Evolutionary conservation across 2,113 vertebrate genomes (phyloP).

Genomic region (Pseudorhombus dupliciocellatus): DNA sequence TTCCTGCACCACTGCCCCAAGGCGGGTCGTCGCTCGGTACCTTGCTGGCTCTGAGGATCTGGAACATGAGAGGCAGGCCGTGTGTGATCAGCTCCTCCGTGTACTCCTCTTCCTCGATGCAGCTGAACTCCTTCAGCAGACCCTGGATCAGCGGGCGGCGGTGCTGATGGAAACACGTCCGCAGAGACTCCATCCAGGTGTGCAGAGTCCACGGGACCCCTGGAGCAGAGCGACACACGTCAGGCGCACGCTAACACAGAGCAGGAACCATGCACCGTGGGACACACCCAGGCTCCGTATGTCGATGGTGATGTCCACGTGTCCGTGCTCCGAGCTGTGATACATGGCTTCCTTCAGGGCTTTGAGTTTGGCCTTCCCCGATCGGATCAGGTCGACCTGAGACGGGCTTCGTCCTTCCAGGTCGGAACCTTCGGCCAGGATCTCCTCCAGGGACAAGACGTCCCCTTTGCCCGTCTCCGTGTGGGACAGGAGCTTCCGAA

Average conservation of each 20-base stretch:
- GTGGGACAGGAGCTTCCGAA: conserved; percentile 94
- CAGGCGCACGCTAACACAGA: neutral
- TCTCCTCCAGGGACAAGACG: conserved; percentile 96
- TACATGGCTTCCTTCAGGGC: conserved; percentile 98
- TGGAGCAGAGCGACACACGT: conserved; percentile 42
- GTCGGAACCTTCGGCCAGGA: conserved; percentile 93
- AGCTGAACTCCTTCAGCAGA: conserved; percentile 95
- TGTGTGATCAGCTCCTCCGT: conserved; percentile 93
- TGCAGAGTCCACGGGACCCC: conserved; percentile 96
- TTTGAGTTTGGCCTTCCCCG: conserved; percentile 94
- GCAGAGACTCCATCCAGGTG: conserved; percentile 94
- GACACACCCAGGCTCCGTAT: conserved; percentile 90
- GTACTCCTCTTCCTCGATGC: conserved; percentile 96
- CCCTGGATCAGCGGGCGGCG: conserved; percentile 93
- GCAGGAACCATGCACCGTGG: neutral
- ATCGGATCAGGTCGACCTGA: conserved; percentile 87
- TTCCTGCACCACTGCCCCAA: neutral
- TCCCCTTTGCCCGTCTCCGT: conserved; percentile 94
- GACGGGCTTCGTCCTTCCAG: conserved; percentile 84
- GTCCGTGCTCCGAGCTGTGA: conserved; percentile 94
- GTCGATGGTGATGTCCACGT: conserved; percentile 96
- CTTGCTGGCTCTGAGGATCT: conserved; percentile 97
- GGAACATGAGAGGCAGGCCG: conserved; percentile 94
- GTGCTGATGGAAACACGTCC: conserved; percentile 93
- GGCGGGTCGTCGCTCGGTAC: conserved; percentile 64